These are phyloP conservation scores for Aspidapion aeneum DNA, from an alignment of 2,888 invertebrate genomes.

Conservation along the genomic window DNA sequence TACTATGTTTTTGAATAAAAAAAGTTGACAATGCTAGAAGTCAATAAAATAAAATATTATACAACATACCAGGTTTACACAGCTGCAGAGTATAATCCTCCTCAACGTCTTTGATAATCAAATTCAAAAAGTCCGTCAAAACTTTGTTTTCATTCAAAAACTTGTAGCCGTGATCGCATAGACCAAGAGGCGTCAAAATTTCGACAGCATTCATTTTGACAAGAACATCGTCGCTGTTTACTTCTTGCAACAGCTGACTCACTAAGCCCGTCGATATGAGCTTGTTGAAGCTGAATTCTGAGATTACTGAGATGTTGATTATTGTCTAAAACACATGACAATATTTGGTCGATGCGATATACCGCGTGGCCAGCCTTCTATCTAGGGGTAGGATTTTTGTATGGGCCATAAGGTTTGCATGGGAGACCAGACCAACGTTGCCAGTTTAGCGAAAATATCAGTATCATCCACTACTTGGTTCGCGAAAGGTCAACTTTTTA, in stretches of 20 bases:
- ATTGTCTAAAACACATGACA: constrained; percentile 53
- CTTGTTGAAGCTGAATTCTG: constrained; percentile 56
- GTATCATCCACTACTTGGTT: no score
- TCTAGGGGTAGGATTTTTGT: no score
- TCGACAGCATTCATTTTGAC: constrained; percentile 79
- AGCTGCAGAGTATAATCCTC: constrained; percentile 61
- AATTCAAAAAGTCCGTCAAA: constrained; percentile 56
- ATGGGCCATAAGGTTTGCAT: no score
- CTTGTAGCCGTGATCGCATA: constrained; percentile 67
- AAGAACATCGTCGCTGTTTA: constrained; percentile 66
- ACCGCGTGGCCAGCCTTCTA: not conserved
- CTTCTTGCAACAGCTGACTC: constrained; percentile 61
- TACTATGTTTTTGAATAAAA: no score
- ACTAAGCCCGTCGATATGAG: constrained; percentile 62
- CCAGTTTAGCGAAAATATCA: no score
- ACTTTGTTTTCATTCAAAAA: constrained; percentile 68
- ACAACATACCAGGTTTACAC: constrained; percentile 65
- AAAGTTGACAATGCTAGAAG: no score
- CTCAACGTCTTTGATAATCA: constrained; percentile 57
- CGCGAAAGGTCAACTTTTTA: no score
- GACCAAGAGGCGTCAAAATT: constrained; percentile 67
- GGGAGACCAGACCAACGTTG: no score
- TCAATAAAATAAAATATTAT: no score
- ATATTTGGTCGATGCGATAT: not conserved
- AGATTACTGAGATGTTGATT: constrained; percentile 60